phyloP scores from a whole-genome alignment of 2,113 vertebrate genomes.

The Anolis sagrei region DNA sequence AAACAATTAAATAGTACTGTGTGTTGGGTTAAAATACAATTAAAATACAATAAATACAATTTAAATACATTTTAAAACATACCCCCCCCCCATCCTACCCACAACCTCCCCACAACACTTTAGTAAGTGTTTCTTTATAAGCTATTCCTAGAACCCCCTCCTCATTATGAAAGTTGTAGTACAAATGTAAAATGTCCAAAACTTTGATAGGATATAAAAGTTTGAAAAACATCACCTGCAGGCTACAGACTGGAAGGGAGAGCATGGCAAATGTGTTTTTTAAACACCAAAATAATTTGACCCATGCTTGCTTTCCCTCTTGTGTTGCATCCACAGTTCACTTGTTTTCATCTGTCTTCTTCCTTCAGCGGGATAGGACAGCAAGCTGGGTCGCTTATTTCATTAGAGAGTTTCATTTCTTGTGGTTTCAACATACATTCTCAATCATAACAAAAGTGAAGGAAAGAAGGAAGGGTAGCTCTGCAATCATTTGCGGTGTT shows the following conservation, averaged over 20 bases:
- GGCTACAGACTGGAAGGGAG: background rate
- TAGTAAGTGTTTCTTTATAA: too few relatives aligned
- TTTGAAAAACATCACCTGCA: background rate
- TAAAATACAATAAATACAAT: too few relatives aligned
- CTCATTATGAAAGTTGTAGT: too few relatives aligned
- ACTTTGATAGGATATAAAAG: background rate
- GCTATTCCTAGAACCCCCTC: too few relatives aligned
- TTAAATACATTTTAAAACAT: too few relatives aligned
- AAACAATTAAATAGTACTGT: too few relatives aligned
- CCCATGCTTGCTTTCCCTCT: background rate
- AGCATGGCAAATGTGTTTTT: background rate
- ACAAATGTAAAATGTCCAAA: too few relatives aligned
- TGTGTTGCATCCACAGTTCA: background rate
- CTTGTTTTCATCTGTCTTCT: background rate
- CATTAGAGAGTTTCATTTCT: background rate
- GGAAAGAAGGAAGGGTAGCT: background rate
- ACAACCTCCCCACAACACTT: too few relatives aligned
- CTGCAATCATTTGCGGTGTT: background rate
- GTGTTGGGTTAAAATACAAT: too few relatives aligned
- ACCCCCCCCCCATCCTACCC: too few relatives aligned
- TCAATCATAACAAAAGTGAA: background rate
- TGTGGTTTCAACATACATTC: background rate
- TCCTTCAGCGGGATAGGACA: background rate
- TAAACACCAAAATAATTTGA: background rate
- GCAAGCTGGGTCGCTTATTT: background rate